phyloP scores from a whole-genome alignment of 2,888 invertebrate species.

The Teleogryllus oceanicus region DNA sequence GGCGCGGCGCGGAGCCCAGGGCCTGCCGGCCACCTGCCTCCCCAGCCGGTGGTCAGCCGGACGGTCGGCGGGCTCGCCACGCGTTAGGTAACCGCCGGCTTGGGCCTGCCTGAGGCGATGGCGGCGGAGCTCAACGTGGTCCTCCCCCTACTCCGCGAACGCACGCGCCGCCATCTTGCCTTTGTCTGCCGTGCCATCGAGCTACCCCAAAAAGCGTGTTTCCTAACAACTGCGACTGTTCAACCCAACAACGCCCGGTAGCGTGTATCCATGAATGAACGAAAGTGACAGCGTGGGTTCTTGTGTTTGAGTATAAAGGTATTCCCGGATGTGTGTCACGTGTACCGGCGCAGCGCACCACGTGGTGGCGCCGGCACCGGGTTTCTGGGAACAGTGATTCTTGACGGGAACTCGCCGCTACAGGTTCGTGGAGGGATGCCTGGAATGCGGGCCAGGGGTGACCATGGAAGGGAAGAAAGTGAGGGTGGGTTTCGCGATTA shows the following conservation, averaged over 20 bases:
- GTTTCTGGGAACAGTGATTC: not conserved
- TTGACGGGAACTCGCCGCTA: too few relatives aligned
- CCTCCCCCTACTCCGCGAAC: not conserved
- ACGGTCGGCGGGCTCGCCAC: constrained; percentile 3
- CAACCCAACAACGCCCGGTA: too few relatives aligned
- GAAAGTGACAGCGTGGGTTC: too few relatives aligned
- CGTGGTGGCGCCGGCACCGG: not conserved
- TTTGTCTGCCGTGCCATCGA: not conserved
- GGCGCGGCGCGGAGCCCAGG: not conserved
- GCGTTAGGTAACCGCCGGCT: not conserved
- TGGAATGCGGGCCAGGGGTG: not conserved
- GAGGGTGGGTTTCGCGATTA: not conserved
- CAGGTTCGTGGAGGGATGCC: too few relatives aligned
- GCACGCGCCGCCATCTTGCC: constrained; percentile 8
- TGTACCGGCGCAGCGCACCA: not conserved
- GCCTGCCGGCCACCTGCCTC: not conserved
- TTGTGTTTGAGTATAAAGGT: too few relatives aligned
- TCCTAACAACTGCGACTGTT: too few relatives aligned
- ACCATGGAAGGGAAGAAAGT: not conserved
- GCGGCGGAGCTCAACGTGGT: not conserved
- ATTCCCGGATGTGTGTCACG: too few relatives aligned
- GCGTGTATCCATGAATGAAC: too few relatives aligned
- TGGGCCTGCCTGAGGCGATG: too few relatives aligned
- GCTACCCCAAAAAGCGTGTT: not conserved
- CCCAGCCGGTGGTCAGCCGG: not conserved